phyloP scores from a whole-genome alignment of 2,797 vertebrate species.

The Scarus forsteni region DNA sequence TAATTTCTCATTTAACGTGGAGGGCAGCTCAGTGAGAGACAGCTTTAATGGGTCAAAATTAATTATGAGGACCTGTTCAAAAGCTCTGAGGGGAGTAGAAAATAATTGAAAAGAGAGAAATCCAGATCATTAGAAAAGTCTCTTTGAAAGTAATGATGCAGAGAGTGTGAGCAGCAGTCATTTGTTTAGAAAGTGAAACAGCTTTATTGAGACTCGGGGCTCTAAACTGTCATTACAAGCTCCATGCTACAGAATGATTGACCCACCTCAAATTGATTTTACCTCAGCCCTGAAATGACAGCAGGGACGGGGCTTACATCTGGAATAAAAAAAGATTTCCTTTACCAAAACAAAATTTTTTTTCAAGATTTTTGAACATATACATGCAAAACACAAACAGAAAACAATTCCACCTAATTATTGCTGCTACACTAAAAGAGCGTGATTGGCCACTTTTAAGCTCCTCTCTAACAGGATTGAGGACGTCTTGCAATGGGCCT shows the following conservation, averaged over 20 bases:
- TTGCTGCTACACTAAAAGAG: conserved; percentile 58
- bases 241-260: conserved; percentile 63
- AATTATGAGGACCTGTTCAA: not conserved
- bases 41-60: not conserved
- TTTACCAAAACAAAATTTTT: conserved; percentile 38
- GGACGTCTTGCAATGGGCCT: not conserved
- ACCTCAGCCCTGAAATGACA: conserved; percentile 59
- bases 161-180: conserved; percentile 16
- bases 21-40: not conserved
- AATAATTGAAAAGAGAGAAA: conserved; percentile 2
- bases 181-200: conserved; percentile 65
- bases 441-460: conserved; percentile 39
- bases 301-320: conserved; percentile 44
- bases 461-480: conserved; percentile 28
- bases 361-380: conserved; percentile 63
- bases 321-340: conserved; percentile 29
- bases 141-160: not conserved
- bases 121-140: conserved; percentile 5
- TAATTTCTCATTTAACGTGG: not conserved
- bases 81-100: not conserved
- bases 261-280: conserved; percentile 58
- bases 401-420: conserved; percentile 40
- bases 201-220: conserved; percentile 79
- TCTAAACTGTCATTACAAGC: conserved; percentile 61
- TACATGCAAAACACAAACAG: conserved; percentile 67